These are phyloP conservation scores for Spatula clypeata DNA, from an alignment of 2,797 vertebrate species.

Conservation along the genomic window DNA sequence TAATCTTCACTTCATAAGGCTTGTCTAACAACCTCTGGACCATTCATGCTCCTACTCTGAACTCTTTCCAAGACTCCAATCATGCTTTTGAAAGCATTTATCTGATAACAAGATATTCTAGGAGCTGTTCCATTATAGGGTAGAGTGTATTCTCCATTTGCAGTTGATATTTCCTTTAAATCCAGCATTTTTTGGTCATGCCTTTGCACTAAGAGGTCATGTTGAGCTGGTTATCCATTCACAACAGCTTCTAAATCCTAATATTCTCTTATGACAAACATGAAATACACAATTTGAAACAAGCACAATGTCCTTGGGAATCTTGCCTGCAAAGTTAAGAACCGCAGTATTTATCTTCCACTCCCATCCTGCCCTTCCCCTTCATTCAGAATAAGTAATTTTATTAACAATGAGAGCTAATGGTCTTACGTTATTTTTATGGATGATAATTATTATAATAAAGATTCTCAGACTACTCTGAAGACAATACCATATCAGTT, in stretches of 20 bases:
- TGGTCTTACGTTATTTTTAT: neutral
- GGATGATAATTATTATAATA: neutral
- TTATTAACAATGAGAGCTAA: neutral
- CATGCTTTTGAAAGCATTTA: neutral
- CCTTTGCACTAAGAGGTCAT: neutral
- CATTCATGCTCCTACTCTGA: neutral
- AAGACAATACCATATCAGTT: neutral
- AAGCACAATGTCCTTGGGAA: neutral
- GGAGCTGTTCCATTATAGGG: neutral
- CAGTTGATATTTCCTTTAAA: neutral
- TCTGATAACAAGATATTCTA: slow-evolving; percentile 2
- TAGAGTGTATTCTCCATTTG: neutral
- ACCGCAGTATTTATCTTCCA: neutral
- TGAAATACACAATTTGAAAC: neutral
- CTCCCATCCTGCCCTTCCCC: neutral
- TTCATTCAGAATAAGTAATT: neutral
- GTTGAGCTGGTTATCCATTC: neutral
- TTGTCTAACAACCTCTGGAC: neutral
- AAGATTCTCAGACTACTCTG: neutral
- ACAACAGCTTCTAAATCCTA: neutral
- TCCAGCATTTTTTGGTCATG: neutral
- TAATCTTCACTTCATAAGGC: slow-evolving; percentile 23
- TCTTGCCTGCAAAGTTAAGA: neutral
- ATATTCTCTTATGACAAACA: neutral
- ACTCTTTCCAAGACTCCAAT: neutral